phyloP scores from a whole-genome alignment of 2,797 vertebrate species.

The Apodemus agrarius region DNA sequence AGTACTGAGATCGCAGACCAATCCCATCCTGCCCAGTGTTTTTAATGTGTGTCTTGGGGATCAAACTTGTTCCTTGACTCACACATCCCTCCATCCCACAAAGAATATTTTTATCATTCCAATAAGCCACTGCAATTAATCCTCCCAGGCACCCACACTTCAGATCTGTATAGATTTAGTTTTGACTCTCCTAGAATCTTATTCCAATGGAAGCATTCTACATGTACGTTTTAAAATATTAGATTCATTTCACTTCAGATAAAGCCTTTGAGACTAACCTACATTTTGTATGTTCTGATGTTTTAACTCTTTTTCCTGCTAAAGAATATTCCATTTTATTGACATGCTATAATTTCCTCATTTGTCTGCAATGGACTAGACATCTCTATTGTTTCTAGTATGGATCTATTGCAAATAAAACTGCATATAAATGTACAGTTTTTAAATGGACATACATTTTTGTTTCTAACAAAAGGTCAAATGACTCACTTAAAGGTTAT shows the following conservation, averaged over 20 bases:
- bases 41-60: background rate
- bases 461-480: background rate
- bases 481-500: background rate
- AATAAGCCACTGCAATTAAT: background rate
- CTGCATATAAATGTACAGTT: background rate
- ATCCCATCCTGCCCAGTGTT: background rate
- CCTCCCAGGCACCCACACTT: background rate
- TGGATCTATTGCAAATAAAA: background rate
- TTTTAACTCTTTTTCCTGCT: background rate
- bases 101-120: background rate
- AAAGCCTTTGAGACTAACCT: background rate
- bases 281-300: background rate
- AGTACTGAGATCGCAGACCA: background rate
- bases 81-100: background rate
- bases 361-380: background rate
- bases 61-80: background rate
- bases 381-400: background rate
- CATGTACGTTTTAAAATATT: background rate
- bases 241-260: conserved; percentile 10
- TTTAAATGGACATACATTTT: background rate
- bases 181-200: background rate
- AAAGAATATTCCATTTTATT: background rate
- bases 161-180: background rate
- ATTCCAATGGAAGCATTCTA: background rate
- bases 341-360: background rate